Conservation (phyloP, 1,140 invertebrate species). For the Streblospio benedicti region DNA sequence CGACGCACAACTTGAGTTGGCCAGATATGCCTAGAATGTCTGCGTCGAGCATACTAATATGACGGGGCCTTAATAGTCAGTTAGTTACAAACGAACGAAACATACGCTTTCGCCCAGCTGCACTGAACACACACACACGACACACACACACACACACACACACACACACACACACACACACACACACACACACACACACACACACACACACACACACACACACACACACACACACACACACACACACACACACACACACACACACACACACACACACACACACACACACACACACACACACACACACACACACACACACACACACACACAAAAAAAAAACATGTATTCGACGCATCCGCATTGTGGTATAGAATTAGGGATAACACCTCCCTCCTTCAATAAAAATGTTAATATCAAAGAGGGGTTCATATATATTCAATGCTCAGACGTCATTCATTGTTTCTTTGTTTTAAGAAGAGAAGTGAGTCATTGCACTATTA, state of each 20-base stretch:
- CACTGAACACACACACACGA: no score
- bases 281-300: slow-evolving; percentile 3
- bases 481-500: not conserved
- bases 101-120: no score
- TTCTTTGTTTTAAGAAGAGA: not conserved
- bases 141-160: not conserved
- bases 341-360: not conserved
- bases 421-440: not conserved
- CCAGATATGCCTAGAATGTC: no score
- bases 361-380: no score
- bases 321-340: not conserved
- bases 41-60: no score
- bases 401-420: no score
- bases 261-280: slow-evolving; percentile 5
- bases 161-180: not conserved
- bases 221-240: not conserved
- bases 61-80: no score
- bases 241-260: slow-evolving; percentile 8
- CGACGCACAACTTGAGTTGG: no score
- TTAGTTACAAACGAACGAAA: no score
- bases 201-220: not conserved
- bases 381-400: no score
- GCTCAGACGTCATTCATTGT: not conserved
- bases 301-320: slow-evolving; percentile 3
- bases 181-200: not conserved